Base-by-base conservation (phyloP, 2,797 vertebrate genomes). In the Sebastes iracundus region DNA sequence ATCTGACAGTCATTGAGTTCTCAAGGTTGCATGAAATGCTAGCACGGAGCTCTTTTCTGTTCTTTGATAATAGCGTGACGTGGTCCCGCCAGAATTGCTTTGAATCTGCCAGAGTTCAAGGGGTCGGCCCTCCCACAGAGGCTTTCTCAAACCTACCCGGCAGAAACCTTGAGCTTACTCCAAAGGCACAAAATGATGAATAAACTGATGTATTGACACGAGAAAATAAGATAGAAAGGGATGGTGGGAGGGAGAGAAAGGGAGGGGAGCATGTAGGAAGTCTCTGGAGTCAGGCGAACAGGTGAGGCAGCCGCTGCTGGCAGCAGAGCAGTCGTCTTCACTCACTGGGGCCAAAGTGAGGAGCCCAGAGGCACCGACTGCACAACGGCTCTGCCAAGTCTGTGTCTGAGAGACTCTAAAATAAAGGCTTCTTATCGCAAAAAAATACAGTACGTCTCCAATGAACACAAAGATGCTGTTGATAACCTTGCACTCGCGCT, bases 401-500 rank as follows among this genome's bases (percentile, higher is more conserved):
- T 61, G 81, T 78, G 46, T 90, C 86, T 56, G 61, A 86, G 79
- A 87, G 87, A 91, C 81, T 84, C 87, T 84, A 63, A 90, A 93
- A 89, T 81, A 91, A 88, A 85, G 62, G 81, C 79, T 84, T 87
- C 85, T 93, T 92, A 93, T 90, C 89, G 74, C 80, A 66, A 77
- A 77, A 63, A 87, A 80, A 89, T 80, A 78, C 70, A 76, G 76
- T 30, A 7, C 58, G 82, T 89, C 87, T 93, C 84, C 84, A 59
- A 77, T 81, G 79, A 91, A 91, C 82, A 90, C 81, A 78, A 76
- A 91, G 83, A 93, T 91, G 84, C 61, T 52, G 86, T 56, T 89
- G 90, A 92, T 94, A 94, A 94, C 92, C 94, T 94, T 94, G 89
- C 83, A 71, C 85, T 81, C 62, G 63, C 73, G 87, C 90, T 88